Percentiles rank a stretch among this genome's conserved stretches.
These are phyloP conservation scores for Synodontis membranacea DNA, from an alignment of 2,113 vertebrate genomes.

Conservation along the genomic window DNA sequence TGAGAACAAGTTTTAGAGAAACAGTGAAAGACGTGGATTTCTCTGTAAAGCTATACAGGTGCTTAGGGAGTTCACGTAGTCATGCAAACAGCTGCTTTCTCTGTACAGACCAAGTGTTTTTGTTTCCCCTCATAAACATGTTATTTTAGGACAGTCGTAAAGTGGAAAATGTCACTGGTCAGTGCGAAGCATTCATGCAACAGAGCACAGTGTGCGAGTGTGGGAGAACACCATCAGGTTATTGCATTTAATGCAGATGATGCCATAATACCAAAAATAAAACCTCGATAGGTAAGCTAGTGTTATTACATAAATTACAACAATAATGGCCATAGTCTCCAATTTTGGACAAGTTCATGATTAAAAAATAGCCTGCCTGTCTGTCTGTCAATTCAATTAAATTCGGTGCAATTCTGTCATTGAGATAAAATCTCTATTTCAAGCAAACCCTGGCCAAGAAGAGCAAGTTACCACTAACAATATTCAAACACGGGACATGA, in stretches of 20 bases:
- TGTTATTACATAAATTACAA: not conserved
- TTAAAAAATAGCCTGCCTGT: not conserved
- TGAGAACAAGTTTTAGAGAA: not conserved
- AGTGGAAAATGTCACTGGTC: constrained; percentile 9
- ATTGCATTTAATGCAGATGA: not conserved
- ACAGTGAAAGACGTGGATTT: not conserved
- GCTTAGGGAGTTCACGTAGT: not conserved
- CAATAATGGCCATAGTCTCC: not conserved
- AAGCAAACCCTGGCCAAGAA: not conserved
- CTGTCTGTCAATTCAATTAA: no score
- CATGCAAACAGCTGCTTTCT: constrained; percentile 12
- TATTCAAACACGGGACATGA: not conserved
- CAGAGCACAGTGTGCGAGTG: not conserved
- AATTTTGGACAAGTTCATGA: not conserved
- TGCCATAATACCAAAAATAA: not conserved
- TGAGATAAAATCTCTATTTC: no score
- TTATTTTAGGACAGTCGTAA: constrained; percentile 22
- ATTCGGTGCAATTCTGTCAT: not conserved
- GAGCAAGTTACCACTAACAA: not conserved
- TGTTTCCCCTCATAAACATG: not conserved
- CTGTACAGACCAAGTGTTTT: constrained; percentile 7
- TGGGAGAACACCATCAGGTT: not conserved
- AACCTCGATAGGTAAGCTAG: no score
- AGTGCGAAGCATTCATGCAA: not conserved
- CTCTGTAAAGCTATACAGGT: constrained; percentile 10